Conservation (phyloP, 2,888 invertebrate species). For the Druceiella hillmani region DNA sequence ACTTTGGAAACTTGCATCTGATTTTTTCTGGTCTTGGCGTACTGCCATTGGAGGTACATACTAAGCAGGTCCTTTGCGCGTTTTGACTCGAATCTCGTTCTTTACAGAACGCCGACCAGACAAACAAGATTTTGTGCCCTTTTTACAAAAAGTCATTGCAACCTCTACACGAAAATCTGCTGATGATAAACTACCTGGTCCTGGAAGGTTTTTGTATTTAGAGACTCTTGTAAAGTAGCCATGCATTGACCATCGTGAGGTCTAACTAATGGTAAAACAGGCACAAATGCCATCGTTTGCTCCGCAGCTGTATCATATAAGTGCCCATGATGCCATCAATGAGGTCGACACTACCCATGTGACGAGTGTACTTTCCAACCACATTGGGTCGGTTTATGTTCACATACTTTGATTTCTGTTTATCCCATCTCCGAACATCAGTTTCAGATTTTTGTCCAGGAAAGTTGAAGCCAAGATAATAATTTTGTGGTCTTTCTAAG, state of each 20-base stretch:
- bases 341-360: constrained; percentile 28
- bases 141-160: constrained; percentile 9
- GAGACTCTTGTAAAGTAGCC: constrained; percentile 5
- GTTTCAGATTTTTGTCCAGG: constrained; percentile 25
- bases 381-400: constrained; percentile 23
- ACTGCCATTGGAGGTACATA: constrained; percentile 11
- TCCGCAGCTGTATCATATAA: constrained; percentile 16
- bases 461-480: constrained; percentile 29
- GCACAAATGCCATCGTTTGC: constrained; percentile 4
- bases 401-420: constrained; percentile 17
- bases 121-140: constrained; percentile 4
- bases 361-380: constrained; percentile 24
- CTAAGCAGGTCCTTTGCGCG: constrained; percentile 10
- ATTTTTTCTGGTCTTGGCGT: constrained; percentile 7
- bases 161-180: constrained; percentile 11
- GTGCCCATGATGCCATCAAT: constrained; percentile 25
- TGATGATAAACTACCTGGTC: background rate
- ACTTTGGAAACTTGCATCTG: constrained; percentile 4
- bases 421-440: constrained; percentile 20
- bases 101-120: constrained; percentile 9
- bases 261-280: constrained; percentile 5
- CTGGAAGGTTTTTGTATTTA: constrained; percentile 1
- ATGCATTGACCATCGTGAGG: constrained; percentile 6
- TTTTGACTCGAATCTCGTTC: constrained; percentile 12
- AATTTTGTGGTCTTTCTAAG: constrained; percentile 31